phyloP scores from a whole-genome alignment of 2,113 vertebrate genomes.

The Theristicus caerulescens region DNA sequence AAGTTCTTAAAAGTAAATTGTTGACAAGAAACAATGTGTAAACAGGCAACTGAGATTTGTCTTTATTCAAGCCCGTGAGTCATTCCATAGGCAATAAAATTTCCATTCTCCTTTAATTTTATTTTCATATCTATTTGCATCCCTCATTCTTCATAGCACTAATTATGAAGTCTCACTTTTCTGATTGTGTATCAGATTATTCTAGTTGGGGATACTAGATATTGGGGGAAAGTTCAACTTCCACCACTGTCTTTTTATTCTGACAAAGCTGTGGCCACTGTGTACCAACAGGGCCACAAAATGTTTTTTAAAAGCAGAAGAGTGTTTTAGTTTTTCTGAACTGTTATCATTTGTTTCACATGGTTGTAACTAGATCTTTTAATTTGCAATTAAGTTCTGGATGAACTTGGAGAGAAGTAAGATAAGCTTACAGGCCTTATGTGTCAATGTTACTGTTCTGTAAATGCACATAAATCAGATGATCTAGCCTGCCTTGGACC shows the following conservation, averaged over 20 bases:
- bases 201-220: background rate
- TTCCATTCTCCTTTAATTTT: background rate
- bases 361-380: background rate
- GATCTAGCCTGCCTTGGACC: background rate
- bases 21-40: background rate
- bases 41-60: background rate
- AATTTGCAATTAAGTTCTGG: background rate
- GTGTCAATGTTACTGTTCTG: background rate
- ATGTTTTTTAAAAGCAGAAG: background rate
- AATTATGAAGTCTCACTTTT: background rate
- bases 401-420: background rate
- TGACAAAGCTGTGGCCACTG: background rate
- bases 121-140: background rate
- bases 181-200: background rate
- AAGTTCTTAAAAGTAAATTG: background rate
- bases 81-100: background rate
- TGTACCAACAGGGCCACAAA: background rate
- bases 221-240: background rate
- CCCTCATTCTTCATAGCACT: background rate
- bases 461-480: background rate
- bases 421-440: background rate
- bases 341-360: background rate
- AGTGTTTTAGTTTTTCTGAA: background rate
- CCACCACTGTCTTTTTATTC: fast-evolving
- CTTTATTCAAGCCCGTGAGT: background rate